These are phyloP conservation scores for Sciurus carolinensis DNA, from an alignment of 2,797 vertebrate species.

Conservation along the genomic window DNA sequence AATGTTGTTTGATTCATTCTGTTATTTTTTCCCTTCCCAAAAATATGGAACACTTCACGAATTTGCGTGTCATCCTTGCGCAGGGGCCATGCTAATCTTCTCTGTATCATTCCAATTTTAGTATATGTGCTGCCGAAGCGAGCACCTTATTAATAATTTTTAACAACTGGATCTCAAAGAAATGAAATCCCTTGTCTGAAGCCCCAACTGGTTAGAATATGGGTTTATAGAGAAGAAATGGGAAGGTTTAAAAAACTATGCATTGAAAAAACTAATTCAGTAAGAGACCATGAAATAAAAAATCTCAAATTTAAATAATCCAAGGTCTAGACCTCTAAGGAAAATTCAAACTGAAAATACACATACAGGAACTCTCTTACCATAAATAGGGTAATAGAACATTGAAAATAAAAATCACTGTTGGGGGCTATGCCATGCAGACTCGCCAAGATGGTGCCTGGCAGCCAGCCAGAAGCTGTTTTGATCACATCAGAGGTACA, in stretches of 20 bases:
- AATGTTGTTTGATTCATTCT: no score
- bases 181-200: conserved; percentile 1
- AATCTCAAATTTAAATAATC: conserved; percentile 16
- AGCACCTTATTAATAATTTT: conserved; percentile 10
- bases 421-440: no score
- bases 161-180: conserved; percentile 23
- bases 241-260: neutral
- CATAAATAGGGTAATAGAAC: neutral
- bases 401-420: conserved; percentile 19
- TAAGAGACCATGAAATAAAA: neutral
- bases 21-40: no score
- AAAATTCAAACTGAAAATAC: conserved; percentile 20
- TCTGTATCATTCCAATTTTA: no score
- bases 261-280: conserved; percentile 18
- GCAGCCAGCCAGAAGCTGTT: no score
- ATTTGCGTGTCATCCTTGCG: no score
- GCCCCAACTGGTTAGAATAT: neutral
- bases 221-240: neutral
- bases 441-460: no score
- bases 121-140: no score
- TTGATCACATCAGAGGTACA: no score
- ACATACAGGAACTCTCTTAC: neutral
- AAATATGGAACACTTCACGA: no score
- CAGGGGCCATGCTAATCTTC: no score
- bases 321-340: neutral